Evolutionary conservation across 2,888 invertebrate species (phyloP).

Genomic region (Harpalus rubripes): DNA sequence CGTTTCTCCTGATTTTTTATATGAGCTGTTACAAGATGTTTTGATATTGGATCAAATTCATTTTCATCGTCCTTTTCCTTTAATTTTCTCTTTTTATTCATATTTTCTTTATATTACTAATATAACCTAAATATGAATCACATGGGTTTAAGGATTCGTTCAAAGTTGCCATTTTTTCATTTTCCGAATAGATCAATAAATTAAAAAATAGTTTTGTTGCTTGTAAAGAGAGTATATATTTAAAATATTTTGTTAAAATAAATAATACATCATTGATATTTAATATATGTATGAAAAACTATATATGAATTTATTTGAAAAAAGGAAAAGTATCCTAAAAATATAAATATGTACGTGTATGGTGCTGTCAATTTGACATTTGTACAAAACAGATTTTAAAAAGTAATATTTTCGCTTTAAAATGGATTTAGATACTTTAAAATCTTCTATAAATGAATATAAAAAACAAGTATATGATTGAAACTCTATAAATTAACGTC

Average conservation of each 20-base stretch:
- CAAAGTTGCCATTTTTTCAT: constrained; percentile 11
- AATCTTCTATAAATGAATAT: constrained; percentile 66
- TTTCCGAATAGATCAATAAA: constrained; percentile 29
- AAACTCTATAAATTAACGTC: not conserved
- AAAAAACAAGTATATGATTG: constrained; percentile 69
- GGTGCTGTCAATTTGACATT: constrained; percentile 57
- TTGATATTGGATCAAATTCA: constrained; percentile 89
- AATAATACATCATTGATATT: not conserved
- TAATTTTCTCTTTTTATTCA: constrained; percentile 81
- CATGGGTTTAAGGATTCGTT: constrained; percentile 46
- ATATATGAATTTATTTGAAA: not conserved
- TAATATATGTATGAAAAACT: not conserved
- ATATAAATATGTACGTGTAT: constrained; percentile 20
- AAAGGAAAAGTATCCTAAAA: not conserved
- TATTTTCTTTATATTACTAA: constrained; percentile 70
- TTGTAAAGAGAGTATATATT: constrained; percentile 5
- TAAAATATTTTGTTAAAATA: not conserved
- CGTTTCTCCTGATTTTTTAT: constrained; percentile 92
- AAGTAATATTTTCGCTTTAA: constrained; percentile 37
- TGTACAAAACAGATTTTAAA: constrained; percentile 39
- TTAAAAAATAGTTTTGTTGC: not conserved
- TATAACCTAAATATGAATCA: constrained; percentile 60
- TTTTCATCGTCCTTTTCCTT: constrained; percentile 82
- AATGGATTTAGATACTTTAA: constrained; percentile 59
- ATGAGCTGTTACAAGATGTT: constrained; percentile 88